Evolutionary conservation across 30 jellyfish, hydroid and myxozoan genomes (phyloP).

Genomic region (Catostylus mosaicus): DNA sequence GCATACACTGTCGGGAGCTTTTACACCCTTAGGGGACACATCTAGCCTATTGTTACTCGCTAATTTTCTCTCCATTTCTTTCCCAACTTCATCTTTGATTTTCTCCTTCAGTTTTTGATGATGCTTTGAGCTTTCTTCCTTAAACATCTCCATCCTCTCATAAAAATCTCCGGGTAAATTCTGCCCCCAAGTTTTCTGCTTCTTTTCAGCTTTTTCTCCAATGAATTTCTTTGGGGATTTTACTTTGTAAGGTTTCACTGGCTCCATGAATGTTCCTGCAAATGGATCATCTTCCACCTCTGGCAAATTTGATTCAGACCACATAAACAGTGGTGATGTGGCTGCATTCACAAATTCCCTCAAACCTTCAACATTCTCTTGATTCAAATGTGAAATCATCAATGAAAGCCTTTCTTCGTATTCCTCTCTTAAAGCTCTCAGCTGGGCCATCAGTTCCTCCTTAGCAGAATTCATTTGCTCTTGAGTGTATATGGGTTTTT

Average conservation of each 20-base stretch:
- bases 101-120: slow-evolving; percentile 48
- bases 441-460: slow-evolving; percentile 52
- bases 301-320: slow-evolving; percentile 29
- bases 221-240: slow-evolving; percentile 16
- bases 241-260: slow-evolving; percentile 17
- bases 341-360: slow-evolving; percentile 68
- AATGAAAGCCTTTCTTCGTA: slow-evolving; percentile 58
- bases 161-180: slow-evolving; percentile 66
- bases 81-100: slow-evolving; percentile 39
- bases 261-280: neutral
- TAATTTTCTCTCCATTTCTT: slow-evolving; percentile 47
- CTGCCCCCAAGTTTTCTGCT: slow-evolving; percentile 64
- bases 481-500: slow-evolving; percentile 80
- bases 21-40: slow-evolving; percentile 5
- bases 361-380: slow-evolving; percentile 32
- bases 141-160: slow-evolving; percentile 77
- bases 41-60: slow-evolving; percentile 52
- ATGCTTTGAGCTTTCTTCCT: slow-evolving; percentile 80
- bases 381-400: slow-evolving; percentile 42
- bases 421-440: slow-evolving; percentile 42
- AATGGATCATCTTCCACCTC: neutral
- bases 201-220: slow-evolving; percentile 10
- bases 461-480: slow-evolving; percentile 55
- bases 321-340: slow-evolving; percentile 74
- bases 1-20: slow-evolving; percentile 46